A percentile compares a stretch with the other conserved stretches of the same genome.
phyloP scores from a whole-genome alignment of 1,140 invertebrate genomes.

The Lepidurus couesii region DNA sequence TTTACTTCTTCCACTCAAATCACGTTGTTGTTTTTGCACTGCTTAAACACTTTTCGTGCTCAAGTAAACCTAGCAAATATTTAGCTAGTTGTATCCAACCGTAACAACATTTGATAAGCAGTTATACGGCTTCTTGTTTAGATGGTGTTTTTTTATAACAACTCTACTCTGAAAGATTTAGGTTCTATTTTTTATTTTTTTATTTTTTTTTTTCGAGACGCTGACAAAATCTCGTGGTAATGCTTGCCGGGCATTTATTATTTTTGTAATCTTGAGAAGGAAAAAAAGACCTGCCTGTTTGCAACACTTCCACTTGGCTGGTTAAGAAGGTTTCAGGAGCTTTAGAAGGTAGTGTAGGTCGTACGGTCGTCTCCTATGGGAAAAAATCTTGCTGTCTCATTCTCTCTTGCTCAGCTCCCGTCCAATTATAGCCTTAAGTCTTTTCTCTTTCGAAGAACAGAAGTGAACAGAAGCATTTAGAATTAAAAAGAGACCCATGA shows the following conservation, averaged over 20 bases:
- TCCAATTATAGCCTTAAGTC: constrained; percentile 2
- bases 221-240: neutral
- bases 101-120: neutral
- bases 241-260: neutral
- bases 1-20: neutral
- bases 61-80: too few species aligned
- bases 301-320: neutral
- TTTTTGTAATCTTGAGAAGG: neutral
- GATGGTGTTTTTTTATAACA: neutral
- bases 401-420: constrained; percentile 21
- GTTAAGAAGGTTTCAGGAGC: neutral
- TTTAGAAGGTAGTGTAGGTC: neutral
- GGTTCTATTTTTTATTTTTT: neutral
- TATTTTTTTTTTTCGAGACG: neutral
- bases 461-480: too few species aligned
- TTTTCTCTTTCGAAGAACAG: neutral
- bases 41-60: neutral
- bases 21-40: neutral
- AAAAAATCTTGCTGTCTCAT: constrained; percentile 26
- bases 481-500: too few species aligned
- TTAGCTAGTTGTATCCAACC: neutral
- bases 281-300: neutral
- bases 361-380: neutral
- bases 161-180: neutral
- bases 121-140: neutral